Percentiles rank a stretch among this genome's conserved stretches.
Conservation (phyloP, 2,113 vertebrate species). For the Indri indri region DNA sequence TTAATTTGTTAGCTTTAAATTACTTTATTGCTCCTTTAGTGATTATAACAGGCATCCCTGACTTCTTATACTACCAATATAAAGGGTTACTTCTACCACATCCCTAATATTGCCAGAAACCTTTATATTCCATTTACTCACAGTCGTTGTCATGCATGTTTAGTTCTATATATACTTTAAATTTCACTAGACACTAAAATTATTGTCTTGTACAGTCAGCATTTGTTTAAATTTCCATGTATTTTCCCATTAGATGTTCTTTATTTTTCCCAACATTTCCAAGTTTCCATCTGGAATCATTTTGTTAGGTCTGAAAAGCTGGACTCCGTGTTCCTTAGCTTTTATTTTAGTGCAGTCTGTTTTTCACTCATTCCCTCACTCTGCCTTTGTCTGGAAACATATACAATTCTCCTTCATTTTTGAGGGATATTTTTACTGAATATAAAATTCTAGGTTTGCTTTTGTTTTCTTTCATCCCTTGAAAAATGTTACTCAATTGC, state of each 20-base stretch:
- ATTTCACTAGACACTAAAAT: neutral
- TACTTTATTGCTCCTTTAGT: neutral
- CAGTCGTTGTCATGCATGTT: neutral
- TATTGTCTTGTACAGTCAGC: neutral
- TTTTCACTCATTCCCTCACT: neutral
- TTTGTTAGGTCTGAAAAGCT: neutral
- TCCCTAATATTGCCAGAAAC: neutral
- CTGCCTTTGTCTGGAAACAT: conserved; percentile 11
- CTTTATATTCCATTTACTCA: neutral
- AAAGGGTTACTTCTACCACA: neutral
- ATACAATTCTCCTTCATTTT: neutral
- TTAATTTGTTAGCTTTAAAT: neutral
- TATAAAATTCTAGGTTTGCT: neutral
- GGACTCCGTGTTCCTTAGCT: neutral
- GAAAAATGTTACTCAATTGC: neutral
- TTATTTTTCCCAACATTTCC: conserved; percentile 21
- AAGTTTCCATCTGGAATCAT: conserved; percentile 6
- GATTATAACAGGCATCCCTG: neutral
- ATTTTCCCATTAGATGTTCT: neutral
- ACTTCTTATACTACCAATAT: neutral
- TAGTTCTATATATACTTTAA: neutral
- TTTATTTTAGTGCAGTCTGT: neutral
- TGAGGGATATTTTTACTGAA: neutral
- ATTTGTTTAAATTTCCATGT: conserved; percentile 41
- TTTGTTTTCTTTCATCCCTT: neutral